Conservation (phyloP, 2,797 vertebrate genomes). For the Intellagama lesueurii region DNA sequence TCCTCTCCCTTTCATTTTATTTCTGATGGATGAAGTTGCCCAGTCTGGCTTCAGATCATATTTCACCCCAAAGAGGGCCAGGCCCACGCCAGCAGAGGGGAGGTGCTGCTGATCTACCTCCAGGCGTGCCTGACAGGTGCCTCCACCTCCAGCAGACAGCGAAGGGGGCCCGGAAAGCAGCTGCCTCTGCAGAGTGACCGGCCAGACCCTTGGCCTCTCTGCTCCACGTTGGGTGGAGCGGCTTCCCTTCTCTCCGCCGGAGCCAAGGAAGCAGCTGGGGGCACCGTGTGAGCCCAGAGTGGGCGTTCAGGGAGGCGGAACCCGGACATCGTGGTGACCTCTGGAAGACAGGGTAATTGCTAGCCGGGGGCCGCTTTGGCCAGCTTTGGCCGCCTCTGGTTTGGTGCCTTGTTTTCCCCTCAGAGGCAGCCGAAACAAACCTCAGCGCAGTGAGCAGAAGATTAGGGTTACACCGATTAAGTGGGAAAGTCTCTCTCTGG, state of each 20-base stretch:
- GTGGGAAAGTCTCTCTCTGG: neutral
- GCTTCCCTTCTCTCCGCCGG: neutral
- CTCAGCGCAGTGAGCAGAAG: neutral
- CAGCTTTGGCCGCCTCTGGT: neutral
- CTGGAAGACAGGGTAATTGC: neutral
- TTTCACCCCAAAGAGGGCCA: no score
- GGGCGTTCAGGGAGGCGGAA: rapidly evolving
- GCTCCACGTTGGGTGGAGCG: neutral
- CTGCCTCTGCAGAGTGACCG: neutral
- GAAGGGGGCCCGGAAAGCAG: neutral
- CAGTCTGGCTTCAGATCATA: neutral
- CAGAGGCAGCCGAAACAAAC: neutral
- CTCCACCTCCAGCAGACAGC: no score
- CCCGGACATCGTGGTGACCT: neutral
- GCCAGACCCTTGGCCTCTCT: neutral
- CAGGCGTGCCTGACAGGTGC: no score
- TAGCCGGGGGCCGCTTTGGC: neutral
- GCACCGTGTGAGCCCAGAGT: neutral
- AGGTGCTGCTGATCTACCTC: no score
- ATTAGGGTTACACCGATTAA: constrained; percentile 4
- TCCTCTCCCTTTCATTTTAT: neutral
- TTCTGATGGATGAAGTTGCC: neutral
- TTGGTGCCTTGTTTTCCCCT: neutral
- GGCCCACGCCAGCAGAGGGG: no score
- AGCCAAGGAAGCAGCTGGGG: neutral